Evolutionary conservation across 2,797 vertebrate species (phyloP).

Genomic region (Miichthys miiuy): DNA sequence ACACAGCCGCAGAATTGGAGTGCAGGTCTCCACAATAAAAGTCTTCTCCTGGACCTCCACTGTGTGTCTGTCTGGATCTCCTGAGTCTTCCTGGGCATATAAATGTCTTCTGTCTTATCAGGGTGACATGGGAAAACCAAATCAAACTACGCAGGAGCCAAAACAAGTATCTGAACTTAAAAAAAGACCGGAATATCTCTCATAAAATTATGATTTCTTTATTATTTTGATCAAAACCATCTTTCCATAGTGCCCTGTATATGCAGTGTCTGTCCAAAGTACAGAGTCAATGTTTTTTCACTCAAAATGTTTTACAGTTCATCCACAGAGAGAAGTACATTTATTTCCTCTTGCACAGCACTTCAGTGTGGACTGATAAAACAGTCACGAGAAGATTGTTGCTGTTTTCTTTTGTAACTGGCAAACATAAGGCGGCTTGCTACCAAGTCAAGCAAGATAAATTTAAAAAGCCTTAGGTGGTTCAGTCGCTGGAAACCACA

Average conservation of each 20-base stretch:
- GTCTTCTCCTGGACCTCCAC: slow-evolving; percentile 39
- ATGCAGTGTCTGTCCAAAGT: slow-evolving; percentile 9
- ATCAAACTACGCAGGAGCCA: slow-evolving; percentile 34
- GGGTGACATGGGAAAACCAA: slow-evolving; percentile 38
- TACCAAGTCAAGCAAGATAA: slow-evolving; percentile 51
- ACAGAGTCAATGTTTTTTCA: slow-evolving; percentile 37
- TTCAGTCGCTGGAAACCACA: slow-evolving; percentile 46
- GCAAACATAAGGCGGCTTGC: slow-evolving; percentile 25
- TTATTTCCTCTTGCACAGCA: slow-evolving; percentile 14
- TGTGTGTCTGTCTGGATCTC: slow-evolving; percentile 35
- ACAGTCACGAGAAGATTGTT: slow-evolving; percentile 28
- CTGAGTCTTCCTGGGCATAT: slow-evolving; percentile 51
- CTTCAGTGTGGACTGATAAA: slow-evolving; percentile 42
- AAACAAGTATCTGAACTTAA: slow-evolving; percentile 22
- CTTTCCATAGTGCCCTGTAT: slow-evolving; percentile 2
- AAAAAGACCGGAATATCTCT: slow-evolving; percentile 16
- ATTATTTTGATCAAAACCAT: slow-evolving; percentile 49
- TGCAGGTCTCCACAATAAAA: slow-evolving; percentile 56
- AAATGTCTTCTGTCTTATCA: slow-evolving; percentile 61
- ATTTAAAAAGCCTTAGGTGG: slow-evolving; percentile 40
- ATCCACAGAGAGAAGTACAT: slow-evolving; percentile 23
- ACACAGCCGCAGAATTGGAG: slow-evolving; percentile 50
- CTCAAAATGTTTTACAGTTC: slow-evolving; percentile 50
- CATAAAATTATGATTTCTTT: slow-evolving; percentile 42
- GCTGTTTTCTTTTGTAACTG: slow-evolving; percentile 45